These are phyloP conservation scores for Eristalinus sepulchralis DNA, from an alignment of 2,888 invertebrate species.

Conservation along the genomic window DNA sequence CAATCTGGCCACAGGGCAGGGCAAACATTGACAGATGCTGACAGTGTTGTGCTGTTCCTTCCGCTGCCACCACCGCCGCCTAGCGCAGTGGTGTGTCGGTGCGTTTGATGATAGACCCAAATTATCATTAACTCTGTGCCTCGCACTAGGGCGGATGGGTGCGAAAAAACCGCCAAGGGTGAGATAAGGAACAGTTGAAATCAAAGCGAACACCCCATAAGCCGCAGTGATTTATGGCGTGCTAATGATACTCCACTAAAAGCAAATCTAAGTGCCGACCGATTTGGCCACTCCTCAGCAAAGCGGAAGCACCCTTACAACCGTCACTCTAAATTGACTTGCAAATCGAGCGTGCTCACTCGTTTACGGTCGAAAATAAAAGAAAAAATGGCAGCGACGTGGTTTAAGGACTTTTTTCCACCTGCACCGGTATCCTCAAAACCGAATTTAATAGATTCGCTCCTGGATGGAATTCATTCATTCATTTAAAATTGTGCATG, in stretches of 20 bases:
- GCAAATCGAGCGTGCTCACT: constrained; percentile 25
- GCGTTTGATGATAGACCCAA: constrained; percentile 13
- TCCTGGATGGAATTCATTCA: not conserved
- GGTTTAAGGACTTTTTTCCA: not conserved
- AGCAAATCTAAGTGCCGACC: constrained; percentile 8
- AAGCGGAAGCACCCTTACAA: not conserved
- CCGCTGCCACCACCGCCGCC: not conserved
- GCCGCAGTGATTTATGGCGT: constrained; percentile 37
- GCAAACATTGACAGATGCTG: constrained; percentile 24
- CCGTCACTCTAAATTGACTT: constrained; percentile 35
- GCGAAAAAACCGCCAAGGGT: not conserved
- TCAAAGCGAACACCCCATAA: constrained; percentile 17
- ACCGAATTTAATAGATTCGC: constrained; percentile 14
- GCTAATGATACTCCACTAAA: constrained; percentile 32
- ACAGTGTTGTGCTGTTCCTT: constrained; percentile 2
- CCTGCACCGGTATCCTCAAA: not conserved
- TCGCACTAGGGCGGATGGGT: too few relatives aligned
- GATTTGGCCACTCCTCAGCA: not conserved
- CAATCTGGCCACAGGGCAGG: not conserved
- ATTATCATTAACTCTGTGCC: not conserved
- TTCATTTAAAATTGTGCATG: not conserved
- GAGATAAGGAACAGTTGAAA: not conserved
- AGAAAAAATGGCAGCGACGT: not conserved
- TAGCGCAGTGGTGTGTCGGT: not conserved
- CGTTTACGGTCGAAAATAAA: not conserved